Evolutionary conservation across 1,140 invertebrate genomes (phyloP).

Genomic region (Idris sp.): DNA sequence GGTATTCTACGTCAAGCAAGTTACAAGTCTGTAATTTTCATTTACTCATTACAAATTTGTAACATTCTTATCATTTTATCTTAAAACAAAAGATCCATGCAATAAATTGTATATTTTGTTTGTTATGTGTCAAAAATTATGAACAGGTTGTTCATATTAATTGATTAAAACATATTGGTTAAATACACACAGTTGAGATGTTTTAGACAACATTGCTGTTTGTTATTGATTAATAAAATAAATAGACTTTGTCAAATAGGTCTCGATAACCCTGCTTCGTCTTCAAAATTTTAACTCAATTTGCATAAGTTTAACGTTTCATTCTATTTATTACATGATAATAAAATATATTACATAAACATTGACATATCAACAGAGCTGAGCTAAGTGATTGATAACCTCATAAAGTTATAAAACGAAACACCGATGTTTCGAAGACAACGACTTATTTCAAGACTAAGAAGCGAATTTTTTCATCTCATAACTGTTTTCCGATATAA

Average conservation of each 20-base stretch:
- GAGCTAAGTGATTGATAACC: constrained; percentile 20
- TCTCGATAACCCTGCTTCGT: constrained; percentile 25
- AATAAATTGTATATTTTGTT: too few relatives aligned
- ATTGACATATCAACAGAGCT: constrained; percentile 61
- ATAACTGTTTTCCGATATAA: background rate
- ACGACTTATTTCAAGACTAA: constrained; percentile 24
- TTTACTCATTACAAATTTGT: too few relatives aligned
- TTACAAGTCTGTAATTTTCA: too few relatives aligned
- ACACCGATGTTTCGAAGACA: constrained; percentile 14
- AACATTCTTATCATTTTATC: too few relatives aligned
- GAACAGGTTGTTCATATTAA: too few relatives aligned
- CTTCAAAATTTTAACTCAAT: constrained; percentile 37
- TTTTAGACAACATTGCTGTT: constrained; percentile 40
- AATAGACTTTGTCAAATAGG: constrained; percentile 31
- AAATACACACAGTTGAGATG: constrained; percentile 5
- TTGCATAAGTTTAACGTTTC: constrained; percentile 44
- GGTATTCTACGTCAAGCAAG: too few relatives aligned
- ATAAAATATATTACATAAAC: constrained; percentile 40
- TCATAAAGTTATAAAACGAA: background rate
- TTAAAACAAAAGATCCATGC: too few relatives aligned
- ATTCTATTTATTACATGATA: constrained; percentile 47
- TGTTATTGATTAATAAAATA: constrained; percentile 32
- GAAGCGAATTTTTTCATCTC: background rate
- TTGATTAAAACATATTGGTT: too few relatives aligned
- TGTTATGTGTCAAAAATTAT: too few relatives aligned